Evolutionary conservation across 2,888 invertebrate genomes (phyloP).

Genomic region (Acanthosepion esculentum): DNA sequence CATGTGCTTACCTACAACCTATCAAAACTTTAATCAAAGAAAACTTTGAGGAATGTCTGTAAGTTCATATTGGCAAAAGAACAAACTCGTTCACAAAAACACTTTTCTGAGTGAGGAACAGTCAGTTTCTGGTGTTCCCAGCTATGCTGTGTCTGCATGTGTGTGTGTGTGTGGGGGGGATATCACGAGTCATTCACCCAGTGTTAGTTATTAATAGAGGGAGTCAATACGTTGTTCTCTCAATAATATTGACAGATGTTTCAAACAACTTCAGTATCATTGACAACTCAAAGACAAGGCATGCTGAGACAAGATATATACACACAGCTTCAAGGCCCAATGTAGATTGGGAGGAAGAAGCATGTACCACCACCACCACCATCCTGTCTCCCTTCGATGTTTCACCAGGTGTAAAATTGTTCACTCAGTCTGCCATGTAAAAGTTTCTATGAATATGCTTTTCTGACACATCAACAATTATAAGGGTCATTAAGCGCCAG

Average conservation of each 20-base stretch:
- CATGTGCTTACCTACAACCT: neutral
- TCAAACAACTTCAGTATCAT: neutral
- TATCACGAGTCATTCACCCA: neutral
- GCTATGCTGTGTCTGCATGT: neutral
- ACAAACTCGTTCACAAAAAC: neutral
- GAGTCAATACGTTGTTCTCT: neutral
- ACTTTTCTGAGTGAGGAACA: neutral
- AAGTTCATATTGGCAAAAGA: slow-evolving; percentile 14
- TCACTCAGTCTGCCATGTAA: no score
- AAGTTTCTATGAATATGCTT: neutral
- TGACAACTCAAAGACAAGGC: slow-evolving; percentile 33
- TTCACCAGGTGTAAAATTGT: neutral
- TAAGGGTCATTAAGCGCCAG: neutral
- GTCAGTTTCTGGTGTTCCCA: neutral
- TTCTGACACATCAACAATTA: slow-evolving; percentile 6
- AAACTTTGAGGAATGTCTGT: neutral
- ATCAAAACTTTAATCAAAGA: neutral
- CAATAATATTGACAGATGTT: slow-evolving; percentile 4
- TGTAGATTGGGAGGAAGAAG: neutral
- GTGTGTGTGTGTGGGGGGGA: neutral
- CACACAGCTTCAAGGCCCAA: neutral
- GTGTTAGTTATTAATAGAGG: neutral
- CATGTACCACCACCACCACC: neutral
- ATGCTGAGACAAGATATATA: neutral
- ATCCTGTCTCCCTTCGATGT: neutral